These are phyloP conservation scores for Drosophila picticornis DNA, from an alignment of 2,888 invertebrate species.

Conservation along the genomic window DNA sequence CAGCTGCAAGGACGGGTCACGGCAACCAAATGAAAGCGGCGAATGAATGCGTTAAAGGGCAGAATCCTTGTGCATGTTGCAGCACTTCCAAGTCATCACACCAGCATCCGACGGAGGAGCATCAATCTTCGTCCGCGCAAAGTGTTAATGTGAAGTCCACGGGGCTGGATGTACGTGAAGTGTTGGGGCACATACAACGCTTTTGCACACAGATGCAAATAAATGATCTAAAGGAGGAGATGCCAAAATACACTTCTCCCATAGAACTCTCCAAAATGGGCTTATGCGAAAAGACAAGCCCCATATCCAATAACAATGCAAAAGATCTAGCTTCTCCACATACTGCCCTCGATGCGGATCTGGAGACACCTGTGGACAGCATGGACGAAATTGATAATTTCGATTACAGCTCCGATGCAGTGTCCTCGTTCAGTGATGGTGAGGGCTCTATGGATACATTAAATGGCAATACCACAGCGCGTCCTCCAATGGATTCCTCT, in stretches of 20 bases:
- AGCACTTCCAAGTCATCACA: constrained; percentile 48
- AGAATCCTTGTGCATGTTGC: constrained; percentile 59
- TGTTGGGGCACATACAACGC: constrained; percentile 79
- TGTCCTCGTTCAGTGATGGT: constrained; percentile 69
- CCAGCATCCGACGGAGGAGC: constrained; percentile 39
- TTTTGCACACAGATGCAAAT: constrained; percentile 71
- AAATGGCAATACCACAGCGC: constrained; percentile 51
- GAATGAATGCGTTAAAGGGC: constrained; percentile 33
- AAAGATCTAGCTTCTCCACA: neutral
- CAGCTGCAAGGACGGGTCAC: constrained; percentile 20
- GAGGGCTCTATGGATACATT: constrained; percentile 48
- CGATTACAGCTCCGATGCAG: constrained; percentile 74
- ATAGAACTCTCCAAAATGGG: constrained; percentile 21
- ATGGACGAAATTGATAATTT: constrained; percentile 72
- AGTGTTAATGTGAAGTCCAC: constrained; percentile 77
- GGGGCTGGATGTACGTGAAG: constrained; percentile 74
- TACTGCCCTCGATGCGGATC: constrained; percentile 16
- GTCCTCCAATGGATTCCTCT: constrained; percentile 27
- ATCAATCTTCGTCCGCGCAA: constrained; percentile 62
- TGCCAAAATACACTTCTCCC: constrained; percentile 33
- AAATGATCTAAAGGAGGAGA: constrained; percentile 56
- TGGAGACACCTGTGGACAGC: constrained; percentile 57
- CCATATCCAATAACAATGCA: neutral
- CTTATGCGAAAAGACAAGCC: constrained; percentile 14
- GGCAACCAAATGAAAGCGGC: constrained; percentile 12